Evolutionary conservation across 2,888 invertebrate genomes (phyloP), one percentile per base, ranked within the genome.

Genomic region (Yponomeuta evonymella): DNA sequence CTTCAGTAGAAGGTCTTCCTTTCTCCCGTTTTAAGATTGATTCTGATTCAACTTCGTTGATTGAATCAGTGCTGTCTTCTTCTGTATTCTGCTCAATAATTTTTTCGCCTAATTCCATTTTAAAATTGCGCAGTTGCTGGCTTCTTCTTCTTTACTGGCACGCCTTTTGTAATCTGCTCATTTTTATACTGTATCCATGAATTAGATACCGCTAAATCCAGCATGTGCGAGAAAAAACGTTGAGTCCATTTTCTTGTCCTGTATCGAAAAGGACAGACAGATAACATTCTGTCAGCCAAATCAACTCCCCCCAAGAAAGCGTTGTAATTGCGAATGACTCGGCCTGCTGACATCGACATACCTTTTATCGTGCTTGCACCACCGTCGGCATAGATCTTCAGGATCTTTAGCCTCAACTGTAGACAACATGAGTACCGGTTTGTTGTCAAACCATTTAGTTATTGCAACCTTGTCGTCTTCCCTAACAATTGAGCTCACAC

Each of bases 191-290:
- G n/a, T 12, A 67, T 33, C 67, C 67, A 67, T 15, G 67, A 67
- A 36, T 67, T 67, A 23, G n/a, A 1, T 33, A 67, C 67, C 33
- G 67, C 67, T 11, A 36, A 12, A 67, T 67, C 67, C 12, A 67
- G 15, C 67, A 67, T 67, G 36, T 67, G 67, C 36, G 67, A 67
- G 2, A 67, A 48, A 67, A 67, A 67, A 11, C n/a, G 36, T 23
- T 67, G 67, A n/a, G 67, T 67, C 67, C 67, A n/a, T 36, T 67
- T 67, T 67, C 29, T 69, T 48, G 69, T 69, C 9, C 69, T n/a
- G 58, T 48, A 48, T 29, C 69, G 48, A 69, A n/a, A 10, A 15
- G 69, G 69, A 48, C 51, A 69, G 15, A 69, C 3, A n/a, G 69
- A 30, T 30, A 69, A 23, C 69, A 69, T 69, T n/a, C 51, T 15